A percentile compares a stretch with the other conserved stretches of the same genome.
phyloP scores from a whole-genome alignment of 1,140 invertebrate genomes.

The Magallana gigas region DNA sequence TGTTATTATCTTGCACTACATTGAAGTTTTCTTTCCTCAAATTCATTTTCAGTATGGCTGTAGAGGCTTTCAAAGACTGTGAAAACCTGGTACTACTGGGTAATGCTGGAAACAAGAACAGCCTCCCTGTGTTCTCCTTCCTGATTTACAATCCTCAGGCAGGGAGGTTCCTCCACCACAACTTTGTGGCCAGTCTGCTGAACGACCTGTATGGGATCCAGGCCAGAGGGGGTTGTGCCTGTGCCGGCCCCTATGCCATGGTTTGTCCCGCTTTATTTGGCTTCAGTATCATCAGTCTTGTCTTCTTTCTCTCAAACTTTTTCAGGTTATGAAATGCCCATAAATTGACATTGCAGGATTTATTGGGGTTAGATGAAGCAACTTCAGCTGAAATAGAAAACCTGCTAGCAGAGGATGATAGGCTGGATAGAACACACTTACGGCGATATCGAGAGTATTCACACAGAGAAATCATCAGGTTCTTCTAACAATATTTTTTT shows the following conservation, averaged over 20 bases:
- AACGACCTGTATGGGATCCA: constrained; percentile 97
- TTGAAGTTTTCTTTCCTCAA: too few relatives aligned
- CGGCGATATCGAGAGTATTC: constrained; percentile 83
- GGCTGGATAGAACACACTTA: constrained; percentile 83
- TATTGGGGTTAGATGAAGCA: constrained; percentile 89
- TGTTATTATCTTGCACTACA: too few relatives aligned
- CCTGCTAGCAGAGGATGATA: constrained; percentile 86
- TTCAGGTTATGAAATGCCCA: not conserved
- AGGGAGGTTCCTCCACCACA: constrained; percentile 90
- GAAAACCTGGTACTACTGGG: constrained; percentile 90
- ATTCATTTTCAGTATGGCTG: constrained; percentile 57
- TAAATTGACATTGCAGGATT: constrained; percentile 81
- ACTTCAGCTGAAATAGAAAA: constrained; percentile 88
- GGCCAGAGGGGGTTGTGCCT: constrained; percentile 90
- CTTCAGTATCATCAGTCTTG: not conserved
- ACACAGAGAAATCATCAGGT: constrained; percentile 86
- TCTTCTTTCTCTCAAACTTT: too few relatives aligned
- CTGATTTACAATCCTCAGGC: constrained; percentile 87
- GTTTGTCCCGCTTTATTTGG: constrained; percentile 54
- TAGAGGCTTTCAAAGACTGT: constrained; percentile 62
- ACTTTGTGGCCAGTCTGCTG: constrained; percentile 91
- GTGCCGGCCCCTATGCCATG: constrained; percentile 89
- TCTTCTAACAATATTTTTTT: not conserved
- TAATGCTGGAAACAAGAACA: constrained; percentile 82
- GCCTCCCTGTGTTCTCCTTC: constrained; percentile 92